Evolutionary conservation across 2,797 vertebrate species (phyloP).

Genomic region (Gallinago stenura): DNA sequence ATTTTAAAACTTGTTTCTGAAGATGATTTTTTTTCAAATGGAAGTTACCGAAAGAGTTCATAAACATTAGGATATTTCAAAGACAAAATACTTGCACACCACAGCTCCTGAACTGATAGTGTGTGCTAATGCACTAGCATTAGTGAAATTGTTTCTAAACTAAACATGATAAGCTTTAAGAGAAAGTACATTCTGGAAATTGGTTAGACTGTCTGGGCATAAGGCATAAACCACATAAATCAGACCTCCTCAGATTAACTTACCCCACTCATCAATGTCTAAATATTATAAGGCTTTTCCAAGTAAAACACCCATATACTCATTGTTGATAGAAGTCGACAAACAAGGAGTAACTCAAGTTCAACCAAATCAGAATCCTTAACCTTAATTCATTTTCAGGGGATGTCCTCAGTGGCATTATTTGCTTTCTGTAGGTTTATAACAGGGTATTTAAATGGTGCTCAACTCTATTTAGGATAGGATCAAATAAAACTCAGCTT

Average conservation of each 20-base stretch:
- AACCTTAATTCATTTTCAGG: neutral
- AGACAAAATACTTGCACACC: neutral
- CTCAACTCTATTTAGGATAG: neutral
- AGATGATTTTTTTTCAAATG: neutral
- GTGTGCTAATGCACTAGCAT: neutral
- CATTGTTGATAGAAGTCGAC: fast-evolving
- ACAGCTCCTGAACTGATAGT: neutral
- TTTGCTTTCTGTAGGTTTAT: neutral
- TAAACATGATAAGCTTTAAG: neutral
- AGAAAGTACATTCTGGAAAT: neutral
- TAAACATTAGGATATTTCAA: neutral
- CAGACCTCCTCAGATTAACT: neutral
- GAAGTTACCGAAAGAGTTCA: neutral
- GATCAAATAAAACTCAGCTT: neutral
- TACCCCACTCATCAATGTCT: neutral
- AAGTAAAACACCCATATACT: neutral
- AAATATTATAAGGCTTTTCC: neutral
- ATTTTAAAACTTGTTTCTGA: neutral
- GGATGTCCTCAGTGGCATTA: neutral
- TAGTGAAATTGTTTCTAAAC: neutral
- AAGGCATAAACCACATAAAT: neutral
- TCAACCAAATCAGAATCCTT: neutral
- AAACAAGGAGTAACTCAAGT: neutral
- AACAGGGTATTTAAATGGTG: neutral
- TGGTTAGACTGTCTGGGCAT: neutral